phyloP scores from a whole-genome alignment of 2,888 invertebrate genomes.

The Lymantria monacha region DNA sequence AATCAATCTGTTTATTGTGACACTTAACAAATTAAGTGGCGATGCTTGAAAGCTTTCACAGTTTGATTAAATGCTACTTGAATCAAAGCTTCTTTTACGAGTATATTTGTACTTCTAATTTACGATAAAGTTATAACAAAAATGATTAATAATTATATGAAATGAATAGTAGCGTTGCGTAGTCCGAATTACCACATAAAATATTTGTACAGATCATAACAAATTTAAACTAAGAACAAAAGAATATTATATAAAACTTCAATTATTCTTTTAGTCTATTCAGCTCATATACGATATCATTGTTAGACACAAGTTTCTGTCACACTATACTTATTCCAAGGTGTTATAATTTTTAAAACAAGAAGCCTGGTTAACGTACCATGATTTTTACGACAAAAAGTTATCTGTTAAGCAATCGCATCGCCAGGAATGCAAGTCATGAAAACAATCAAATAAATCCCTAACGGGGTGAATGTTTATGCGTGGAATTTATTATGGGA shows the following conservation, averaged over 20 bases:
- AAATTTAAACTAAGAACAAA: too few species aligned
- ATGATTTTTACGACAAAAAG: slow-evolving; percentile 15
- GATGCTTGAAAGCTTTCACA: slow-evolving; percentile 30
- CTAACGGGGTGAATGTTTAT: slow-evolving; percentile 28
- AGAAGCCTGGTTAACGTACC: too few species aligned
- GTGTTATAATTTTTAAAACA: too few species aligned
- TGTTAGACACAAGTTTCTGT: too few species aligned
- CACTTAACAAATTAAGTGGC: slow-evolving; percentile 53
- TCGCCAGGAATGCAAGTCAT: slow-evolving; percentile 38
- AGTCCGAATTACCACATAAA: too few species aligned
- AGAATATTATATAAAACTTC: too few species aligned
- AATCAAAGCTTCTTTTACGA: slow-evolving; percentile 23
- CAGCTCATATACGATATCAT: too few species aligned
- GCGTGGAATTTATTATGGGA: slow-evolving; percentile 28
- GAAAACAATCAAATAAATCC: slow-evolving; percentile 45
- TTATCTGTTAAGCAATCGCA: slow-evolving; percentile 23
- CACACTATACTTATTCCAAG: too few species aligned
- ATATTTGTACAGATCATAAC: too few species aligned
- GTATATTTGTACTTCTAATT: not conserved
- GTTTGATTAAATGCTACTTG: slow-evolving; percentile 31
- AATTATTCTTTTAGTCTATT: too few species aligned
- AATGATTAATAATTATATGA: too few species aligned
- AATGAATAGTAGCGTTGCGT: too few species aligned
- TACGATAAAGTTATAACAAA: not conserved
- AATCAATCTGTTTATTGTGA: slow-evolving; percentile 64